Base-by-base conservation (phyloP, 1,140 invertebrate genomes). In the Phortica variegata region DNA sequence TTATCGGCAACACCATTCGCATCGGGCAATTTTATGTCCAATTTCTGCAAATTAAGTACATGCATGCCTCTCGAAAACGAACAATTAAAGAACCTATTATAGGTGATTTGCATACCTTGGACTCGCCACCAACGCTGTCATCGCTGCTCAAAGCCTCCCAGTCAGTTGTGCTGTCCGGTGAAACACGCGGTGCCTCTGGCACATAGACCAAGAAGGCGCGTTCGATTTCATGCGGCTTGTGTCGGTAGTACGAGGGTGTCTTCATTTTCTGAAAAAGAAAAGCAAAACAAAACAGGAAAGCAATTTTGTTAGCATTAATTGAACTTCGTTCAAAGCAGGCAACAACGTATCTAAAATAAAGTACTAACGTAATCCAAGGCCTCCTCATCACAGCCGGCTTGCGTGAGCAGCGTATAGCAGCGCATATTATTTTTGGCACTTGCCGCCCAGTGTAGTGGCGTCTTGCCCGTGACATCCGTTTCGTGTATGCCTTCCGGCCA, bases 371-470 rank as follows among this genome's bases (percentile, higher is more conserved):
- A 87, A 77, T 97, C 93, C 7, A 87, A 73, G 56, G 86, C 82
- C 48, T 83, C 84, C 73, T 90, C 85, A 58, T 92, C 88, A 5
- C 90, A 88, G 18, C 91, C 91, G 16, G 84, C 74, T 51, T 85
- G 81, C 1, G 88, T 75, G 0, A 95, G 77, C 31, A 87, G 82
- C 55, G 89, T 85, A 58, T 88, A 93, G 46, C 85, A 84, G 45
- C 82, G 75, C 48, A 84, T 83, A 31, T 85, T 83, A 58, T 89
- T 88, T 62, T 85, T 87, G 31, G 85, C 77, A 9, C 84, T 80
- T 3, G 91, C 90, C 0, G 93, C 87, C 60, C 93, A 97, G 78
- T 98, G 95, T 23, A 98, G 75, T 0, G 96, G 86, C 3, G 91
- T 95, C 54, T 91, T 84, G 13, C 93, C 93, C 46, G 93, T 87